These are phyloP conservation scores for Apamea crenata DNA, from an alignment of 2,888 invertebrate genomes.

Conservation along the genomic window DNA sequence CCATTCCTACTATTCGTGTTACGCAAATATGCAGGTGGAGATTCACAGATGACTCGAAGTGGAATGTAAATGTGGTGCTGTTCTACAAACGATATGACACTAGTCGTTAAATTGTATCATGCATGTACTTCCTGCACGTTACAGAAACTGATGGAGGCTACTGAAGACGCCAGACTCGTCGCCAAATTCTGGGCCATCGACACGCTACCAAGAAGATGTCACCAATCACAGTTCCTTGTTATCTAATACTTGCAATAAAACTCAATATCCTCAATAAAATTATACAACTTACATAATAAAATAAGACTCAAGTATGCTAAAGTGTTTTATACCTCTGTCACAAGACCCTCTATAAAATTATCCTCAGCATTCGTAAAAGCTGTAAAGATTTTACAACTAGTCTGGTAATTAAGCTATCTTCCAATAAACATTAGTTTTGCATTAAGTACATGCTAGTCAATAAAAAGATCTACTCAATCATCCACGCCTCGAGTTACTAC, in stretches of 20 bases:
- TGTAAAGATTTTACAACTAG: constrained; percentile 37
- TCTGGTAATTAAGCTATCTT: constrained; percentile 39
- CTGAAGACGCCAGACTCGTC: too few species aligned
- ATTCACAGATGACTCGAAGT: background rate
- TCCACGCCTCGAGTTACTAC: constrained; percentile 23
- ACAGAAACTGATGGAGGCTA: background rate
- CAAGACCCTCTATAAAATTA: constrained; percentile 11
- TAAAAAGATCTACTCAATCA: constrained; percentile 26
- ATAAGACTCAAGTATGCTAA: background rate
- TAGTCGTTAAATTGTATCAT: background rate
- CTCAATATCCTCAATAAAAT: background rate
- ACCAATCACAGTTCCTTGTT: background rate
- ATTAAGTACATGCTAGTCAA: constrained; percentile 18
- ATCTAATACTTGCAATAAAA: background rate
- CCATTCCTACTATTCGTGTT: too few species aligned
- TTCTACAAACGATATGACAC: background rate
- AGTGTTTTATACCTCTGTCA: background rate
- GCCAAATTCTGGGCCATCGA: background rate
- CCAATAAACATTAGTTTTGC: constrained; percentile 38
- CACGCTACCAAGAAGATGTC: background rate
- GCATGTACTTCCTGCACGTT: background rate
- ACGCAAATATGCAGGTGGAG: too few species aligned
- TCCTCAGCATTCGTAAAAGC: background rate
- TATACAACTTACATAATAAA: background rate
- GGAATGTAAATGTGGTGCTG: background rate